These are phyloP conservation scores for Corydoras maculifer DNA, from an alignment of 2,113 vertebrate genomes.

Conservation along the genomic window DNA sequence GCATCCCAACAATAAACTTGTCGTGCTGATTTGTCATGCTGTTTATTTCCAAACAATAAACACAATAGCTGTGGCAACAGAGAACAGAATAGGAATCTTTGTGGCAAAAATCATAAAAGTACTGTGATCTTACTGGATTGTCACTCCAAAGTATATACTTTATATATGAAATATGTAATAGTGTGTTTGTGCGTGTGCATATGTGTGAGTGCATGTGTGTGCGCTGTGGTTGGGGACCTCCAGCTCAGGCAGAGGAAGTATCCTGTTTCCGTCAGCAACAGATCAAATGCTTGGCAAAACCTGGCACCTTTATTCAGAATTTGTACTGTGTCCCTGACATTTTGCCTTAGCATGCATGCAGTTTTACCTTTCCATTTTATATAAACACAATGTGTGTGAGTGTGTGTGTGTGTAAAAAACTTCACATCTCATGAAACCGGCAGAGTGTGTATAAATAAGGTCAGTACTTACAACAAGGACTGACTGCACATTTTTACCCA, in stretches of 20 bases:
- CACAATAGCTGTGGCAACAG: too few species aligned
- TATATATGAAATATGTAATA: too few species aligned
- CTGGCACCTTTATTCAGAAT: conserved; percentile 37
- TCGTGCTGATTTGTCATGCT: too few species aligned
- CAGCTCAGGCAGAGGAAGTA: conserved; percentile 57
- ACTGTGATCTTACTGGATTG: too few species aligned
- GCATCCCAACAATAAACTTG: too few species aligned
- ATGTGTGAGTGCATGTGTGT: conserved; percentile 25
- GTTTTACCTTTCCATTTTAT: conserved; percentile 27
- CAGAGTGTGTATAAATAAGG: conserved; percentile 10
- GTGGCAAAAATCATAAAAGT: too few species aligned
- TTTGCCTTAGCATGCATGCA: conserved; percentile 31
- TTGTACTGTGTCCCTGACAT: conserved; percentile 33
- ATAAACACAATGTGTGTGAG: conserved; percentile 13
- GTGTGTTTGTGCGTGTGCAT: conserved; percentile 15
- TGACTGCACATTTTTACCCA: too few species aligned
- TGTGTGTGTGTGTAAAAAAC: neutral
- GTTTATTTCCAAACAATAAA: too few species aligned
- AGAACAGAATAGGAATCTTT: too few species aligned
- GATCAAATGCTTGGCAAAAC: conserved; percentile 57
- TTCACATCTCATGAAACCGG: conserved; percentile 13
- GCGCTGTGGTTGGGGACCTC: conserved; percentile 9
- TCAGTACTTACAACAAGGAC: too few species aligned
- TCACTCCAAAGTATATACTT: too few species aligned
- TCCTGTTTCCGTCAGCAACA: conserved; percentile 58